Percentiles rank a stretch among this genome's conserved stretches.
Evolutionary conservation across 2,888 invertebrate genomes (phyloP).

Genomic region (Parthenolecanium corni): DNA sequence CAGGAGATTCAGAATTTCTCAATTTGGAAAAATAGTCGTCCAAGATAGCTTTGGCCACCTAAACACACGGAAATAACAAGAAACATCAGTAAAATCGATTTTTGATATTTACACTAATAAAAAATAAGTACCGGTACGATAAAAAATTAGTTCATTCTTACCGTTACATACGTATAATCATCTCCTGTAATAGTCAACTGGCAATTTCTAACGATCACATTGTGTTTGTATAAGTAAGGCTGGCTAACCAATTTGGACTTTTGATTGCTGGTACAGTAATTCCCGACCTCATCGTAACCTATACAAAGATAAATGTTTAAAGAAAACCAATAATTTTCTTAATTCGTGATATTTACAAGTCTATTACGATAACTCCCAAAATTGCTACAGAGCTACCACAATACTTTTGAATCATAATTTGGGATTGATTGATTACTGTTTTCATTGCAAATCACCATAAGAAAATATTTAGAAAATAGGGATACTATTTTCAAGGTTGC

Average conservation of each 20-base stretch:
- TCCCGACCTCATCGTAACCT: neutral
- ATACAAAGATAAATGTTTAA: neutral
- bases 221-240: constrained; percentile 11
- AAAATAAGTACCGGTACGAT: neutral
- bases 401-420: no score
- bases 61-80: constrained; percentile 32
- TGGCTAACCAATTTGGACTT: neutral
- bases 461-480: no score
- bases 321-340: neutral
- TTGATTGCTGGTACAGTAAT: neutral
- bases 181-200: constrained; percentile 12
- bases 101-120: neutral
- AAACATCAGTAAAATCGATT: neutral
- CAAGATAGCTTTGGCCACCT: constrained; percentile 77
- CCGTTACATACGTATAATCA: constrained; percentile 22
- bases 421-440: no score
- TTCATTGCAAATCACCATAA: no score
- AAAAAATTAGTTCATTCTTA: neutral
- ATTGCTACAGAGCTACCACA: no score
- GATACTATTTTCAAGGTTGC: no score
- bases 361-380: no score
- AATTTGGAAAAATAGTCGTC: constrained; percentile 66
- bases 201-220: constrained; percentile 10
- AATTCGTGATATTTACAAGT: neutral
- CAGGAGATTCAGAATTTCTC: neutral